phyloP scores from a whole-genome alignment of 1,140 invertebrate species.

The Sweltsa coloradensis region DNA sequence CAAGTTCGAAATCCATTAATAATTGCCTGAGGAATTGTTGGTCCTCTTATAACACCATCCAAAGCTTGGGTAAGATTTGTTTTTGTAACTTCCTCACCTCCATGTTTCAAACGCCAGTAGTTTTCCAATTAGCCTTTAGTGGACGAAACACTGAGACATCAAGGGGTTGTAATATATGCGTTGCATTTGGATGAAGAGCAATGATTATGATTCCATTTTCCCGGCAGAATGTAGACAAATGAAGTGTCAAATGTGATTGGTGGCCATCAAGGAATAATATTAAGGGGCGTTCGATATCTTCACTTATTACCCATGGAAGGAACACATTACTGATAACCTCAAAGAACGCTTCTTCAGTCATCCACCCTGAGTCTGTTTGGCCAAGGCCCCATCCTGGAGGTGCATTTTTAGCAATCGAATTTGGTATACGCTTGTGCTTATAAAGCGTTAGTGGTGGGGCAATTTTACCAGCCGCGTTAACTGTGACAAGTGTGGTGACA shows the following conservation, averaged over 20 bases:
- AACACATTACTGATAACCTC: slow-evolving; percentile 31
- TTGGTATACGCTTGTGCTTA: background rate
- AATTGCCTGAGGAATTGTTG: too few species aligned
- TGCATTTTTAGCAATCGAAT: slow-evolving; percentile 17
- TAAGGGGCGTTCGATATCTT: slow-evolving; percentile 24
- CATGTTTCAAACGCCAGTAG: too few species aligned
- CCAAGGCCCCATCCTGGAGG: slow-evolving; percentile 27
- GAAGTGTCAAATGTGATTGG: slow-evolving; percentile 25
- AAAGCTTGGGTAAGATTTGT: too few species aligned
- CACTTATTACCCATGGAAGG: slow-evolving; percentile 25
- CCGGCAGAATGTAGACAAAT: slow-evolving; percentile 27
- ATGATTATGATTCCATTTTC: slow-evolving; percentile 25
- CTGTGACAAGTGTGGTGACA: slow-evolving; percentile 10
- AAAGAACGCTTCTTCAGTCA: slow-evolving; percentile 28
- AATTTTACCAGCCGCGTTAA: background rate
- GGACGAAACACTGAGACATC: slow-evolving; percentile 19
- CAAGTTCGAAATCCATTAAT: too few species aligned
- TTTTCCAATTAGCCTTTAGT: slow-evolving; percentile 15
- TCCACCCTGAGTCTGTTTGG: slow-evolving; percentile 29
- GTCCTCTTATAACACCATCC: too few species aligned
- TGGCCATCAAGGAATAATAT: slow-evolving; percentile 32
- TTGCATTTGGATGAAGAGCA: slow-evolving; percentile 18
- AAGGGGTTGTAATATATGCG: slow-evolving; percentile 21
- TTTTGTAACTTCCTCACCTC: too few species aligned
- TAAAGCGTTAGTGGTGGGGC: background rate